phyloP scores from a whole-genome alignment of 2,888 invertebrate species.

The Oscheius sp. region DNA sequence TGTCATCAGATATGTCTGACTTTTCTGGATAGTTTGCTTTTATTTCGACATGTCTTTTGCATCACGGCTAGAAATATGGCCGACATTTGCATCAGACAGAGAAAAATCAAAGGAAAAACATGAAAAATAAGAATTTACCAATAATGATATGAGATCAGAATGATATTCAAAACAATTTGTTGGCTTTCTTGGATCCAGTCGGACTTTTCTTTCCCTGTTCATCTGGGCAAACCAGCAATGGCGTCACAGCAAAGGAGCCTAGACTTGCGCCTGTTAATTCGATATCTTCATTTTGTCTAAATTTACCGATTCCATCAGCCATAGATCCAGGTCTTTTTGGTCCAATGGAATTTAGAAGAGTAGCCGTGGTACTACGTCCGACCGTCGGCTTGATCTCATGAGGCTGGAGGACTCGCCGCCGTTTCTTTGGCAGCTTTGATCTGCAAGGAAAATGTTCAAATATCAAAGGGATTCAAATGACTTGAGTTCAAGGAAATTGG shows the following conservation, averaged over 20 bases:
- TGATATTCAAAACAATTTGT: slow-evolving; percentile 16
- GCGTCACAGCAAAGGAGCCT: slow-evolving; percentile 45
- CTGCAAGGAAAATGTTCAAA: slow-evolving; percentile 34
- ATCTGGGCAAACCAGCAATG: slow-evolving; percentile 51
- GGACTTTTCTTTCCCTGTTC: slow-evolving; percentile 26
- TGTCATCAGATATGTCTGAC: no score
- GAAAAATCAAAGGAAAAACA: no score
- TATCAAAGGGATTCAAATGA: not conserved
- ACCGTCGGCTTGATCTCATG: slow-evolving; percentile 63
- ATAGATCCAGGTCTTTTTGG: slow-evolving; percentile 44
- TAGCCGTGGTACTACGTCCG: slow-evolving; percentile 63
- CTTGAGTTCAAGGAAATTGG: no score
- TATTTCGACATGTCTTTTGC: no score
- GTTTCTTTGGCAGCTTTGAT: slow-evolving; percentile 70
- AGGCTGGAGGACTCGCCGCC: slow-evolving; percentile 67
- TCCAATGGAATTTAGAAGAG: slow-evolving; percentile 59
- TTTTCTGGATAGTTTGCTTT: no score
- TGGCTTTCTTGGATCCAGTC: slow-evolving; percentile 13
- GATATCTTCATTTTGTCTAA: not conserved
- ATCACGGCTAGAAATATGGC: no score
- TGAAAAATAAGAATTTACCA: no score
- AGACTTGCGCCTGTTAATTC: slow-evolving; percentile 38
- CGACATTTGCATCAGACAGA: no score
- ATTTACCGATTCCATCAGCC: slow-evolving; percentile 31
- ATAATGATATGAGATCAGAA: slow-evolving; percentile 32